phyloP scores from a whole-genome alignment of 1,140 invertebrate species.

The Meteorus sp. region DNA sequence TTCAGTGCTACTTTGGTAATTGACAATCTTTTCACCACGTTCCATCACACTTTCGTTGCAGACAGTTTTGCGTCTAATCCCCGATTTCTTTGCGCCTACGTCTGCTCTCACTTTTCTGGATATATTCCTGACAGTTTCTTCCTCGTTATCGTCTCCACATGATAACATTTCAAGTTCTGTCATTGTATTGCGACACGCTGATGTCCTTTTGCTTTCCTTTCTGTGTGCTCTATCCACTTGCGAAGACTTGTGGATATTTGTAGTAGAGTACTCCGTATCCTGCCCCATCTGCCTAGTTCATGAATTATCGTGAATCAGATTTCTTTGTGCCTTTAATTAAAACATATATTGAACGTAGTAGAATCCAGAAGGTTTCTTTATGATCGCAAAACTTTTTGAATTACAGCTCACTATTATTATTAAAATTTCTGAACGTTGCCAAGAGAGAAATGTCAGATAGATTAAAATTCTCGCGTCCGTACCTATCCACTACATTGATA shows the following conservation, averaged over 20 bases:
- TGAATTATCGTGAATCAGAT: too few relatives aligned
- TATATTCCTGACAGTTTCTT: conserved; percentile 8
- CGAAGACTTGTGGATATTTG: conserved; percentile 61
- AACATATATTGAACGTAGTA: too few relatives aligned
- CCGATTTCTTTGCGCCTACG: conserved; percentile 30
- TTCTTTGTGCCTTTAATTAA: too few relatives aligned
- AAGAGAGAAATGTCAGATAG: too few relatives aligned
- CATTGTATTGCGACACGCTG: conserved; percentile 43
- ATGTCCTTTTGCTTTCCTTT: conserved; percentile 31
- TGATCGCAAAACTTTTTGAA: too few relatives aligned
- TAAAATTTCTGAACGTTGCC: too few relatives aligned
- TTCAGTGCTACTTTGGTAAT: too few relatives aligned
- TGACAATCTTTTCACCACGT: conserved; percentile 32
- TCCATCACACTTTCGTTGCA: background rate
- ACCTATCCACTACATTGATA: too few relatives aligned
- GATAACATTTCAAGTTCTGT: too few relatives aligned
- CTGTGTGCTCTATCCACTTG: conserved; percentile 39
- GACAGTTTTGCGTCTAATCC: conserved; percentile 9
- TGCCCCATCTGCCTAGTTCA: conserved; percentile 54
- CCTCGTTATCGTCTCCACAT: conserved; percentile 32
- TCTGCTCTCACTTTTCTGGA: conserved; percentile 26
- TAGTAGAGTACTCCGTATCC: conserved; percentile 69
- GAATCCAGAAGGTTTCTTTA: too few relatives aligned
- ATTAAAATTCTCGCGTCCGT: too few relatives aligned
- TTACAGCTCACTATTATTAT: too few relatives aligned